Base-by-base conservation (phyloP, 2,888 invertebrate genomes). In the Gortyna flavago region DNA sequence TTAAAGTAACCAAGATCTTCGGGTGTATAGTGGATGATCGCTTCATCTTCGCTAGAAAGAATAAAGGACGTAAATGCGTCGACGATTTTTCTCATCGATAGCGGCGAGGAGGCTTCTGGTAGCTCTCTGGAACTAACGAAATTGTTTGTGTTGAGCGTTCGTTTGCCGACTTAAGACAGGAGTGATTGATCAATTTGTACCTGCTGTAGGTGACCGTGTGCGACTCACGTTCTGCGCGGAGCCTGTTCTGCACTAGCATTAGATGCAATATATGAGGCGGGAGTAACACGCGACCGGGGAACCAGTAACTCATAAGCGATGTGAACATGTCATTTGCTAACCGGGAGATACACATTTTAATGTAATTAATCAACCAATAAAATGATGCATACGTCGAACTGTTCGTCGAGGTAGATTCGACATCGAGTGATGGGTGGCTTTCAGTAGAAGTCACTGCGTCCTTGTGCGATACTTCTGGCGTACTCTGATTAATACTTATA, bases 361-460 rank as follows among this genome's bases (percentile, higher is more conserved):
- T 85, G 86, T 95, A 95, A 89, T 79, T 85, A 89, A 93, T 86
- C 77, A 93, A 93, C 92, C 92, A 94, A 91, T 86, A 90, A 92
- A 95, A 88, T 83, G 91, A 90, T 90, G 92, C 95, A 93, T 96
- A 96, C 96, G 93, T 93, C 86, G 94, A 86, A 87, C 61, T 59
- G 1, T 25, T 71, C 91, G 48, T 18, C 61, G 66, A 1, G 75
- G 81, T 62, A 77, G 91, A 85, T 90, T 83, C 93, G 93, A 92
- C 91, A 89, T 94, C 88, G 70, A 85, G 85, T 76, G 86, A 78
- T 61, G 75, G 68, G 16, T 75, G 82, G 79, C 81, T 90, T 59
- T 87, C 88, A 38, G 88, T 89, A n/a, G 88, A 80, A 57, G 88
- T 84, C 78, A 86, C 87, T 54, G 77, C 89, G 86, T 92, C 88